Conservation (phyloP, 2,113 vertebrate species). For the Chamaea fasciata region DNA sequence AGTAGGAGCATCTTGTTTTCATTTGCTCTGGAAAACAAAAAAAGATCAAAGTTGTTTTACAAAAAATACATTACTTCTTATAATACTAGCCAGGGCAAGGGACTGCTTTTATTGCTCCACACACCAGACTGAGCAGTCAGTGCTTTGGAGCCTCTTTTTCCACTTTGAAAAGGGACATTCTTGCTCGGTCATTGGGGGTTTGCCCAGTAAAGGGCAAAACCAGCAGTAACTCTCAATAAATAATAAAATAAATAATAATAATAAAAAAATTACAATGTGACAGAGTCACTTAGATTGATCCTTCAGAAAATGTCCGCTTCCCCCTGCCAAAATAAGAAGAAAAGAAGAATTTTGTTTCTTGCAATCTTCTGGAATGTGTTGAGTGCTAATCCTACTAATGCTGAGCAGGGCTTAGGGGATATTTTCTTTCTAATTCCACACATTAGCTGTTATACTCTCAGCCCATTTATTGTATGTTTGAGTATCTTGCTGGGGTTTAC, state of each 20-base stretch:
- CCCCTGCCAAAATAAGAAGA: background rate
- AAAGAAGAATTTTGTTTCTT: background rate
- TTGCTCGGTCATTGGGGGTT: background rate
- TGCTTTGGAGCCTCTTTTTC: background rate
- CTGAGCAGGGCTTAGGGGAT: background rate
- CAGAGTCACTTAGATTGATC: background rate
- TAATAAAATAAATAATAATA: background rate
- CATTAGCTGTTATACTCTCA: background rate
- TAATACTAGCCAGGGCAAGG: background rate
- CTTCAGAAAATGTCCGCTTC: background rate
- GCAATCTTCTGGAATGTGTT: background rate
- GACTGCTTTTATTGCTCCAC: background rate
- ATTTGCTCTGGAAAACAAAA: background rate
- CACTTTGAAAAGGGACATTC: background rate
- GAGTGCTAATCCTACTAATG: background rate
- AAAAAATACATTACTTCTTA: background rate
- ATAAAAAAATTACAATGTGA: background rate
- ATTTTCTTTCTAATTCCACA: background rate
- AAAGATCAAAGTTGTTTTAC: background rate
- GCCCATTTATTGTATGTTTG: background rate
- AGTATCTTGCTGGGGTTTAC: background rate
- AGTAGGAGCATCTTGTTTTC: background rate
- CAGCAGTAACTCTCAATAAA: background rate
- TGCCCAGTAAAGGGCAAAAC: background rate
- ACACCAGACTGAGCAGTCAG: background rate